Conservation (phyloP, 2,888 invertebrate genomes). For the Rutpela maculata region DNA sequence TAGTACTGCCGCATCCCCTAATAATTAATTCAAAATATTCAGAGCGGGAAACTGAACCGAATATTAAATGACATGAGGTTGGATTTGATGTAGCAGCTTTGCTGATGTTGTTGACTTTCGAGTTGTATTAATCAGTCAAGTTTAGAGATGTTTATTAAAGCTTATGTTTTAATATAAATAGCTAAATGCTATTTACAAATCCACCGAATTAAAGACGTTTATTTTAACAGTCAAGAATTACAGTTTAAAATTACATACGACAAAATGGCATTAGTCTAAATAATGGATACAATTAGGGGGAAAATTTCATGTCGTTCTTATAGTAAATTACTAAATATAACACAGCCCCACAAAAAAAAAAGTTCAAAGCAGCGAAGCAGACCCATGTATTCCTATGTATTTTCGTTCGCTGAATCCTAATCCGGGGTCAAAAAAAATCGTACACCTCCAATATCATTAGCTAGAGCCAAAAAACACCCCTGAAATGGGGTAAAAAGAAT, state of each 20-base stretch:
- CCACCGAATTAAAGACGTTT: background rate
- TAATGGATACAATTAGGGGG: too few relatives aligned
- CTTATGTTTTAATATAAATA: background rate
- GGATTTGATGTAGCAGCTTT: conserved; percentile 6
- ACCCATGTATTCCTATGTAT: too few relatives aligned
- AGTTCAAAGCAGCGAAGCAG: too few relatives aligned
- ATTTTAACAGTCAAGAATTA: background rate
- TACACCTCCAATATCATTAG: too few relatives aligned
- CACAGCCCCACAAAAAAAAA: too few relatives aligned
- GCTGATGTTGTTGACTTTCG: conserved; percentile 15
- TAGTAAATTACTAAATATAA: too few relatives aligned
- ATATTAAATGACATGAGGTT: conserved; percentile 6
- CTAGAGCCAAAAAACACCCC: too few relatives aligned
- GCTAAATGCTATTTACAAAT: background rate
- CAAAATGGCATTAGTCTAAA: background rate
- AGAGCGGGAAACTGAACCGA: background rate
- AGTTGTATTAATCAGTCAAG: conserved; percentile 10
- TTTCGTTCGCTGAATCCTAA: too few relatives aligned
- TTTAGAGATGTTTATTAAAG: conserved; percentile 12
- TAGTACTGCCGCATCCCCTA: background rate
- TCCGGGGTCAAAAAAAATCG: too few relatives aligned
- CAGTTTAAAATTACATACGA: background rate
- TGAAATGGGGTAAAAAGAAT: too few relatives aligned
- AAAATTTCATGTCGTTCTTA: too few relatives aligned
- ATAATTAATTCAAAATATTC: conserved; percentile 3